A percentile compares a stretch with the other conserved stretches of the same genome.
phyloP scores from a whole-genome alignment of 2,888 invertebrate species.

The Perizoma affinitatum region DNA sequence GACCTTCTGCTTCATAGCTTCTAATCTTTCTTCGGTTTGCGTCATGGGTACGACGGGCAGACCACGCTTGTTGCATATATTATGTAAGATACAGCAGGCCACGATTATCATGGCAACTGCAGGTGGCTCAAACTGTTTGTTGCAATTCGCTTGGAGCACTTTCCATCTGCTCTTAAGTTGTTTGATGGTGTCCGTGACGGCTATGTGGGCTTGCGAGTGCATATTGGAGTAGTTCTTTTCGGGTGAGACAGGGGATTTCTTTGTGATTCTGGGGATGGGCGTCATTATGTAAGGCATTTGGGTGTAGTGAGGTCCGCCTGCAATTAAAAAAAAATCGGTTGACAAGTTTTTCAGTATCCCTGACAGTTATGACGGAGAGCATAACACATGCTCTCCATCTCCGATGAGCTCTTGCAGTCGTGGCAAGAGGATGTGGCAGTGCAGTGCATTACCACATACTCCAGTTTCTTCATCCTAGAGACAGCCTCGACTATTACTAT shows the following conservation, averaged over 20 bases:
- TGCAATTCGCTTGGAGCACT: conserved; percentile 72
- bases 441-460: no score
- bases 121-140: conserved; percentile 70
- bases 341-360: no score
- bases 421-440: no score
- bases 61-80: conserved; percentile 62
- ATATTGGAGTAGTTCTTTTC: conserved; percentile 72
- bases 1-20: conserved; percentile 75
- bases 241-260: conserved; percentile 71
- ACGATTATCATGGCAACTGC: conserved; percentile 67
- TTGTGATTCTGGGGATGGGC: conserved; percentile 72
- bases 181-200: conserved; percentile 66
- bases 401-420: no score
- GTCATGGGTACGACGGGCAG: conserved; percentile 63
- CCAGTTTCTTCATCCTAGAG: no score
- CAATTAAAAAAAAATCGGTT: conserved; percentile 15
- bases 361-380: no score
- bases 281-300: conserved; percentile 72
- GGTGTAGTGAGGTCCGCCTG: conserved; percentile 70
- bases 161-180: conserved; percentile 76
- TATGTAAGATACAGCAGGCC: conserved; percentile 70
- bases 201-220: conserved; percentile 59
- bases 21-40: conserved; percentile 67
- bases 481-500: no score
- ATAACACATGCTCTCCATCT: no score